Evolutionary conservation across 1,140 invertebrate genomes (phyloP), one percentile per base, ranked within the genome.

Genomic region (Procambarus clarkii): DNA sequence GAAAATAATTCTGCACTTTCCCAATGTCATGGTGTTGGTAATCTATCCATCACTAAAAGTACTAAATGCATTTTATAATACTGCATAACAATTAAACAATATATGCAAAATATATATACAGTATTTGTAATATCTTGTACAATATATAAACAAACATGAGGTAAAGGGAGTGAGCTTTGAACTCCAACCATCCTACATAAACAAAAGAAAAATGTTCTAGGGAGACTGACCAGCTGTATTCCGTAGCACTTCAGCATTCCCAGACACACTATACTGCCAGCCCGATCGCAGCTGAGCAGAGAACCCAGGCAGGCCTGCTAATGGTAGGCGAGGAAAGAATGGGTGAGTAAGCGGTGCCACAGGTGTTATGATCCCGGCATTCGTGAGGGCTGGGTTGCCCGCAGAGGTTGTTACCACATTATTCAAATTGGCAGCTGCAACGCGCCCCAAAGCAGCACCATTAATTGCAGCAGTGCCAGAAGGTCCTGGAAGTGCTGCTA

Each of bases 221-320:
- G 18, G 50, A 3, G 4, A 24, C 85, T 81, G 34, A 91, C 90
- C 90, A 34, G 88, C 88, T 54, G 92, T 92, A 60, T 92, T 92
- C 13, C 92, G 60, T 7, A 93, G 88, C 58, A 93, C 92, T 71
- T 93, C 92, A 45, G 92, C 92, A 76, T 92, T 93, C 71, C 91
- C 91, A 4, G 91, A 92, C 44, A 93, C 79, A 69, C 92, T 92
- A 79, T 93, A 93, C 85, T 93, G 92, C 92, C 92, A 93, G 1
- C 92, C 92, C 18, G 92, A 90, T 18, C 91, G 48, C 18, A 92
- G 77, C 76, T 92, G 91, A 69, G 91, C 91, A 0, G 91, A 92
- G 77, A 92, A 92, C 4, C 91, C 91, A 34, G 91, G 91, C 18
- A 92, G 81, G 13, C 86, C 86, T 46, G 91, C 82, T 44, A 92